These are phyloP conservation scores for Mythimna lalbum DNA, from an alignment of 2,888 invertebrate genomes.

Conservation along the genomic window DNA sequence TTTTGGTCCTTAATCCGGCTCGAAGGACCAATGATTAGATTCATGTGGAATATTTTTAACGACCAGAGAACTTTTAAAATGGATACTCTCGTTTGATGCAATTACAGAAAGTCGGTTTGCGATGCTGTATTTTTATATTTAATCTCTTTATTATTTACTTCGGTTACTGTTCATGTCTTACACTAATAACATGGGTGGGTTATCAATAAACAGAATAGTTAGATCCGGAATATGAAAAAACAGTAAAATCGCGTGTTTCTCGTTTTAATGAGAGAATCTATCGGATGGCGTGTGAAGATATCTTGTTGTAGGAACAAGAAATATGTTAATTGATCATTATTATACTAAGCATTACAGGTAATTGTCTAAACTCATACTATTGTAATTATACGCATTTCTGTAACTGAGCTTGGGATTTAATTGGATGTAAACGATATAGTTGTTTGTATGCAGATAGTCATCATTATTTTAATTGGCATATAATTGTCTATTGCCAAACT, in stretches of 20 bases:
- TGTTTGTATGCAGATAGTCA: too few relatives aligned
- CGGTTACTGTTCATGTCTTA: too few relatives aligned
- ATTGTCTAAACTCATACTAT: background rate
- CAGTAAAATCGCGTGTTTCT: conserved; percentile 36
- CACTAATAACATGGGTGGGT: background rate
- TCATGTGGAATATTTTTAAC: background rate
- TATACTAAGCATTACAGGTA: background rate
- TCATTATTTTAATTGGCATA: too few relatives aligned
- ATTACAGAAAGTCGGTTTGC: background rate
- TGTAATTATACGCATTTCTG: conserved; percentile 3
- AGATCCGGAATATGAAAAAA: background rate
- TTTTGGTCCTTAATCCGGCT: conserved; percentile 18
- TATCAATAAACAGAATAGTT: background rate
- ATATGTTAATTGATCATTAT: conserved; percentile 38
- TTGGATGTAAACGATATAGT: background rate
- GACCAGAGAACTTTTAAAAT: too few relatives aligned
- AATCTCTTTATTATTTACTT: too few relatives aligned
- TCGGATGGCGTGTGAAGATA: conserved; percentile 42
- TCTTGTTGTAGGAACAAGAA: conserved; percentile 22
- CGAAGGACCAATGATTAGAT: conserved; percentile 10
- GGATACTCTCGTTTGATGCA: background rate
- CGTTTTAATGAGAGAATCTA: conserved; percentile 37
- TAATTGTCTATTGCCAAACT: too few relatives aligned
- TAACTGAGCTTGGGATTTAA: background rate
- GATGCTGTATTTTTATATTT: too few relatives aligned